phyloP scores from a whole-genome alignment of 1,140 invertebrate genomes.

The Drosophila biarmipes region DNA sequence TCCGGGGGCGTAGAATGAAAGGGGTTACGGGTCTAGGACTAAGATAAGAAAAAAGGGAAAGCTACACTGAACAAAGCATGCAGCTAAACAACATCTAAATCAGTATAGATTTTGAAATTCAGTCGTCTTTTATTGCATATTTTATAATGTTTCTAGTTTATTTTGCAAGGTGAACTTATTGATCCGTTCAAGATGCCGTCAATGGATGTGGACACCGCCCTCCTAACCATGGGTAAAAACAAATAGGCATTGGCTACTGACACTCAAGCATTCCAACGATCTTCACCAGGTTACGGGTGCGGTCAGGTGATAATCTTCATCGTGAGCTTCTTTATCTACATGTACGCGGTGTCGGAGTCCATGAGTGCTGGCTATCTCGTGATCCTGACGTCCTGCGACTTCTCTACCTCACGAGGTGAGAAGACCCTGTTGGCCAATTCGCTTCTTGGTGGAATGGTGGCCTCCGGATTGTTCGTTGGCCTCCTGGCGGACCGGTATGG shows the following conservation, averaged over 20 bases:
- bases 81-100: conserved; percentile 22
- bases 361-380: conserved; percentile 18
- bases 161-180: background rate
- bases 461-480: conserved; percentile 24
- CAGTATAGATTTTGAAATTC: background rate
- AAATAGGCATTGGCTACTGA: background rate
- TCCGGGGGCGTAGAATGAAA: conserved; percentile 34
- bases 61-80: conserved; percentile 41
- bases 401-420: background rate
- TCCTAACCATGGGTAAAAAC: conserved; percentile 26
- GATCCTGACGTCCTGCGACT: conserved; percentile 18
- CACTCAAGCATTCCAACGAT: background rate
- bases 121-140: background rate
- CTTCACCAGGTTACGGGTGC: conserved; percentile 20
- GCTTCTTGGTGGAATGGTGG: conserved; percentile 9
- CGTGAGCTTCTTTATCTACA: background rate
- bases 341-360: conserved; percentile 9
- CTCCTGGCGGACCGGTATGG: conserved; percentile 21
- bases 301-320: conserved; percentile 15
- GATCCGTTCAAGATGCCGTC: conserved; percentile 10
- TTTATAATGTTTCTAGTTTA: background rate
- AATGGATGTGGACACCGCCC: conserved; percentile 22
- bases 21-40: conserved; percentile 40
- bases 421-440: conserved; percentile 16
- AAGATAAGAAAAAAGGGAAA: conserved; percentile 29